A percentile compares a stretch with the other conserved stretches of the same genome.
Conservation (phyloP, 2,888 invertebrate genomes). For the Leptopilina syphax region DNA sequence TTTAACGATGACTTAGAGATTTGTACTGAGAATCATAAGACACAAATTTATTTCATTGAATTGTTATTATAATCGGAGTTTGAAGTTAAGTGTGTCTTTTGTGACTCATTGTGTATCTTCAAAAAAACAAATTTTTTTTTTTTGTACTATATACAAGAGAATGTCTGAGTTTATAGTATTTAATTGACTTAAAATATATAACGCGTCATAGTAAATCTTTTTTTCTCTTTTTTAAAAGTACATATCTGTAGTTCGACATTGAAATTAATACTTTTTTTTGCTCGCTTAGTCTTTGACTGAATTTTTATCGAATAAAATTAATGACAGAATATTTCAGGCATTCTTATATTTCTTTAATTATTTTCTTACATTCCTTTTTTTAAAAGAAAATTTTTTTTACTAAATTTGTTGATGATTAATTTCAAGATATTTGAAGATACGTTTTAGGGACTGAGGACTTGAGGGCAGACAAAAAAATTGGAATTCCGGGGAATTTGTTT, state of each 20-base stretch:
- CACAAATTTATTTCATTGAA: background rate
- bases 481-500: background rate
- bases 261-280: conserved; percentile 18
- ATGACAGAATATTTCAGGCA: background rate
- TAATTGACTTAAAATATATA: conserved; percentile 25
- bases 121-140: conserved; percentile 4
- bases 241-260: conserved; percentile 29
- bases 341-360: background rate
- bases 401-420: no score
- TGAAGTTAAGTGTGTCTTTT: conserved; percentile 24
- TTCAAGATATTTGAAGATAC: background rate
- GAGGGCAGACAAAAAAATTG: conserved; percentile 11
- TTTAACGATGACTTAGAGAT: background rate
- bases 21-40: conserved; percentile 37
- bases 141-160: conserved; percentile 37
- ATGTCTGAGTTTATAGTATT: conserved; percentile 37
- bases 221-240: conserved; percentile 10
- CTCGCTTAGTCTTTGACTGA: conserved; percentile 1
- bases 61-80: conserved; percentile 34
- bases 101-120: conserved; percentile 32
- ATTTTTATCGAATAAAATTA: conserved; percentile 36
- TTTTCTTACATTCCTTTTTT: no score
- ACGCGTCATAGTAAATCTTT: conserved; percentile 3
- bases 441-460: background rate
- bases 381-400: no score